A percentile compares a stretch with the other conserved stretches of the same genome.
These are phyloP conservation scores for Polydrusus tereticollis DNA, from an alignment of 2,888 invertebrate genomes.

Conservation along the genomic window DNA sequence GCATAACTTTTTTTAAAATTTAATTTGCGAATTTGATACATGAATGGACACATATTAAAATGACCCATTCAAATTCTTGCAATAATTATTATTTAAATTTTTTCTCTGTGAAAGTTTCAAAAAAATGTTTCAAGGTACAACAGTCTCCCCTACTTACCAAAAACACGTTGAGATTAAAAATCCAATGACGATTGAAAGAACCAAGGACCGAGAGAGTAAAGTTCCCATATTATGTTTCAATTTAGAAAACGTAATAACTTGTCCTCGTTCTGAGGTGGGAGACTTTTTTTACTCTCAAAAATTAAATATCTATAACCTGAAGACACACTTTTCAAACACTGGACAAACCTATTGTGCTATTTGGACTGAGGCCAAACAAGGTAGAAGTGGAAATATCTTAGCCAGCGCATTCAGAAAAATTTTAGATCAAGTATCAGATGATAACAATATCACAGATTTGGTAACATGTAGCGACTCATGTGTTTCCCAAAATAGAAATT, in stretches of 20 bases:
- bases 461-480: constrained; percentile 46
- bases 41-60: too few species aligned
- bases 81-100: too few species aligned
- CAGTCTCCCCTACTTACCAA: constrained; percentile 19
- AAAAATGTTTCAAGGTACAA: too few species aligned
- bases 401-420: background rate
- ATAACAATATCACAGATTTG: constrained; percentile 48
- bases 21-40: too few species aligned
- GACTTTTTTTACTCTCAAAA: constrained; percentile 45
- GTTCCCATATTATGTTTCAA: constrained; percentile 30
- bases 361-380: constrained; percentile 45
- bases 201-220: constrained; percentile 31
- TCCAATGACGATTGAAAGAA: constrained; percentile 28
- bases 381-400: constrained; percentile 5
- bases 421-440: constrained; percentile 15
- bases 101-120: too few species aligned
- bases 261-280: constrained; percentile 42
- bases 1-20: too few species aligned
- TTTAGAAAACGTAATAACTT: constrained; percentile 50
- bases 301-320: constrained; percentile 49
- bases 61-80: too few species aligned
- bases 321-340: constrained; percentile 44
- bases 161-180: constrained; percentile 35
- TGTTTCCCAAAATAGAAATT: constrained; percentile 17
- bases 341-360: constrained; percentile 47